Evolutionary conservation across 2,113 vertebrate genomes (phyloP).

Genomic region (Boleophthalmus pectinirostris): DNA sequence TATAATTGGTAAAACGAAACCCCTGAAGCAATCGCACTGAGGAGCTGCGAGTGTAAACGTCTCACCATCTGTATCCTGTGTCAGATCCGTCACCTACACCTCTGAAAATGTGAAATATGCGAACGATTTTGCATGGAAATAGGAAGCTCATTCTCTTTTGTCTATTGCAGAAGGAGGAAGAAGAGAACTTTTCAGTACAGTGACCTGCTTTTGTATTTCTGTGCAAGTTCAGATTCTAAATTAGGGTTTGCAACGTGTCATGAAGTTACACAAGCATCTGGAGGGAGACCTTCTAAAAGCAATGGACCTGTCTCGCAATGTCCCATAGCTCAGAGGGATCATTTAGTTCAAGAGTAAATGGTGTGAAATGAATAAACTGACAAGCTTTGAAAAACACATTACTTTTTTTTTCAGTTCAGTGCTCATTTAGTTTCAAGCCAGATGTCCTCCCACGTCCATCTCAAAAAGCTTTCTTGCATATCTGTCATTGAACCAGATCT

Average conservation of each 20-base stretch:
- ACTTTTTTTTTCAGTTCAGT: too few species aligned
- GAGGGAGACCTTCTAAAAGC: background rate
- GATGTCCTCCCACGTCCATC: too few species aligned
- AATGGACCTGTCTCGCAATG: background rate
- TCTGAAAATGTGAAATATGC: constrained; percentile 5
- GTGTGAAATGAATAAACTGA: too few species aligned
- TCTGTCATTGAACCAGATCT: background rate
- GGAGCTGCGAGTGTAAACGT: background rate
- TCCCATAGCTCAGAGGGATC: background rate
- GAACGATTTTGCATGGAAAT: constrained; percentile 16
- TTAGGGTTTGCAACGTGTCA: background rate
- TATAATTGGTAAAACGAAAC: constrained; percentile 51
- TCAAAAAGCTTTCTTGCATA: too few species aligned
- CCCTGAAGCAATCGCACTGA: constrained; percentile 7
- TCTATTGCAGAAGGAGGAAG: background rate
- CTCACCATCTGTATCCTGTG: constrained; percentile 19
- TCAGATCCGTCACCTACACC: constrained; percentile 24
- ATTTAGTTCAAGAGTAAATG: too few species aligned
- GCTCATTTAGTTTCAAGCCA: too few species aligned
- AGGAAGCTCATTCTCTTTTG: constrained; percentile 17
- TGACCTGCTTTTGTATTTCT: background rate
- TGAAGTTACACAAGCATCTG: background rate
- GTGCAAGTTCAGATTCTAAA: background rate
- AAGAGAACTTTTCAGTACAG: background rate
- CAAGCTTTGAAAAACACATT: too few species aligned